phyloP scores from a whole-genome alignment of 2,797 vertebrate species.

The Ceryle rudis region DNA sequence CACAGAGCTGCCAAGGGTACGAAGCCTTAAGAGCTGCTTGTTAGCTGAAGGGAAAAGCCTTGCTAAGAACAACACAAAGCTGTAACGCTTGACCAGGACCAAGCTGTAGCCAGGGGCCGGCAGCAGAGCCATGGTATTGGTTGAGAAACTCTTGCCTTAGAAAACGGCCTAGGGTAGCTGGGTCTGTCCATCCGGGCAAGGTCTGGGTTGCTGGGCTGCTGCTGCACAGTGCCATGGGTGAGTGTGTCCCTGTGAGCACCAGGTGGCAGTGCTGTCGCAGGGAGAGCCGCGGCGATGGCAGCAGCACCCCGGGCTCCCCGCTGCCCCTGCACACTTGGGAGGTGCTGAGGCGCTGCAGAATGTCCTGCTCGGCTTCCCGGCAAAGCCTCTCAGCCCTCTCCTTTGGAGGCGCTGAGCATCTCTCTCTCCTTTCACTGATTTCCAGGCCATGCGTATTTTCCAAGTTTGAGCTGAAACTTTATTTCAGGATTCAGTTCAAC shows the following conservation, averaged over 20 bases:
- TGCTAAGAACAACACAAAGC: rapidly evolving
- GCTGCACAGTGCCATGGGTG: neutral
- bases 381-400: no score
- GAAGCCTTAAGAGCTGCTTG: neutral
- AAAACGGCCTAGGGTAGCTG: rapidly evolving
- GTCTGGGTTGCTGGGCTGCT: rapidly evolving
- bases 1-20: neutral
- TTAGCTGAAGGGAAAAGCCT: neutral
- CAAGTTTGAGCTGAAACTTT: neutral
- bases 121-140: rapidly evolving
- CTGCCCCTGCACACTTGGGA: neutral
- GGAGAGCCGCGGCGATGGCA: neutral
- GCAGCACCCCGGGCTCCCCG: neutral
- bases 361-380: neutral
- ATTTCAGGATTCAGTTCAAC: neutral
- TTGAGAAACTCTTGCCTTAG: neutral
- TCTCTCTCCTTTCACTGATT: neutral
- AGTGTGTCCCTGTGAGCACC: neutral
- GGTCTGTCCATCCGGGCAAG: neutral
- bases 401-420: neutral
- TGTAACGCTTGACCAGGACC: rapidly evolving
- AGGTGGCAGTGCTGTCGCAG: constrained; percentile 42
- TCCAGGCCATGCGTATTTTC: rapidly evolving
- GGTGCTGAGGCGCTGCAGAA: neutral
- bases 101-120: neutral